Evolutionary conservation across 2,888 invertebrate genomes (phyloP).

Genomic region (Nasonovia ribisnigri): DNA sequence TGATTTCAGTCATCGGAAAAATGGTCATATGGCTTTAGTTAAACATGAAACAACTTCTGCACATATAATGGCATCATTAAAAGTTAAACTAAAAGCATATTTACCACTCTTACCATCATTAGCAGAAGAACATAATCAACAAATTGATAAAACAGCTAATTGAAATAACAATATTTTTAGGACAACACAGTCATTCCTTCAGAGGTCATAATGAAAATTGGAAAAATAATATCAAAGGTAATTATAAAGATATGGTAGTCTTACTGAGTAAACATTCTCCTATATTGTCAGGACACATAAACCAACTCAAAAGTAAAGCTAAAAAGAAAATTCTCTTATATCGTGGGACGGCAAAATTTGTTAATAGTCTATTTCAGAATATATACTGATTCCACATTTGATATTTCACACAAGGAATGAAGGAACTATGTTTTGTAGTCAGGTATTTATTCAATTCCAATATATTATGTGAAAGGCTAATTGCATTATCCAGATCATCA

Average conservation of each 20-base stretch:
- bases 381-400: slow-evolving; percentile 1
- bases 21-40: not conserved
- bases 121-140: not conserved
- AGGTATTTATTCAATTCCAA: slow-evolving; percentile 23
- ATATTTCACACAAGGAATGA: slow-evolving; percentile 3
- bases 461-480: not conserved
- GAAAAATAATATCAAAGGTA: not conserved
- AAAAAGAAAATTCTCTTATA: not conserved
- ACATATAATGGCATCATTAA: not conserved
- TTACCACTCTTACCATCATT: not conserved
- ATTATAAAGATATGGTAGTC: not conserved
- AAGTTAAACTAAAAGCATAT: not conserved
- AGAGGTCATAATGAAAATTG: not conserved
- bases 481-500: slow-evolving; percentile 25
- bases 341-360: not conserved
- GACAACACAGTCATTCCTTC: not conserved
- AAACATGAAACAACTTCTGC: not conserved
- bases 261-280: not conserved
- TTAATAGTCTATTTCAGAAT: not conserved
- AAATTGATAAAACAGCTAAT: not conserved
- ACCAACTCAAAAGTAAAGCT: not conserved
- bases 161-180: not conserved
- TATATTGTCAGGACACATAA: not conserved
- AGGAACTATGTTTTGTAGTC: not conserved
- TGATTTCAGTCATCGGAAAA: not conserved